A percentile compares a stretch with the other conserved stretches of the same genome.
These are phyloP conservation scores for Coelopa frigida DNA, from an alignment of 1,140 invertebrate genomes.

Conservation along the genomic window DNA sequence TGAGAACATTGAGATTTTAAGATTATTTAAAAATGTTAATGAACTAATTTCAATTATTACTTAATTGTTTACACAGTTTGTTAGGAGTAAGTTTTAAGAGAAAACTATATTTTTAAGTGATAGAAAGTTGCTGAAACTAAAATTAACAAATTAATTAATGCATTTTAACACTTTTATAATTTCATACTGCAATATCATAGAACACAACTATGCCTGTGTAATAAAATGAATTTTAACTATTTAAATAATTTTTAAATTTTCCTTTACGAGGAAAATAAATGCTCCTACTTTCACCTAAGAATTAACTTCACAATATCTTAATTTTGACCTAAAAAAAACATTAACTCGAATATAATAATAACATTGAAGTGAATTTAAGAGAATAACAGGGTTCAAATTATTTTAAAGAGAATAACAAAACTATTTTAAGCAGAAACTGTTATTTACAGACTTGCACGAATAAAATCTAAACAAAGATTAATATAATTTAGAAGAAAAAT, in stretches of 20 bases:
- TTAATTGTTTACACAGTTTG: constrained; percentile 1
- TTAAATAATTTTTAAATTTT: constrained; percentile 3
- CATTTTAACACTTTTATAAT: constrained; percentile 6
- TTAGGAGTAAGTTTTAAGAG: too few species aligned
- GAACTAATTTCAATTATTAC: too few species aligned
- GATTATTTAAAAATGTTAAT: too few species aligned
- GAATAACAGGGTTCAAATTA: background rate
- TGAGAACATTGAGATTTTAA: background rate
- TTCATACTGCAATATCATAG: background rate
- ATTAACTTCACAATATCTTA: background rate
- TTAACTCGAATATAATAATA: background rate
- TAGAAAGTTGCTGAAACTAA: background rate
- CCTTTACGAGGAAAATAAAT: background rate
- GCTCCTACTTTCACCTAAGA: background rate
- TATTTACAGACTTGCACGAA: too few species aligned
- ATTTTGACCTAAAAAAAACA: background rate
- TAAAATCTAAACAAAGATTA: too few species aligned
- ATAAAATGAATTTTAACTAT: background rate
- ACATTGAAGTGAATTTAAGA: too few species aligned
- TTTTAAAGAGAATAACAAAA: background rate
- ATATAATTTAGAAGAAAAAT: too few species aligned
- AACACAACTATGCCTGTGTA: background rate
- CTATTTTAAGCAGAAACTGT: too few species aligned
- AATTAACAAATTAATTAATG: background rate
- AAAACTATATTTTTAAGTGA: constrained; percentile 6